Evolutionary conservation across 1,140 invertebrate genomes (phyloP), one percentile per base, ranked within the genome.

Genomic region (Pseudachorutes palmiensis): DNA sequence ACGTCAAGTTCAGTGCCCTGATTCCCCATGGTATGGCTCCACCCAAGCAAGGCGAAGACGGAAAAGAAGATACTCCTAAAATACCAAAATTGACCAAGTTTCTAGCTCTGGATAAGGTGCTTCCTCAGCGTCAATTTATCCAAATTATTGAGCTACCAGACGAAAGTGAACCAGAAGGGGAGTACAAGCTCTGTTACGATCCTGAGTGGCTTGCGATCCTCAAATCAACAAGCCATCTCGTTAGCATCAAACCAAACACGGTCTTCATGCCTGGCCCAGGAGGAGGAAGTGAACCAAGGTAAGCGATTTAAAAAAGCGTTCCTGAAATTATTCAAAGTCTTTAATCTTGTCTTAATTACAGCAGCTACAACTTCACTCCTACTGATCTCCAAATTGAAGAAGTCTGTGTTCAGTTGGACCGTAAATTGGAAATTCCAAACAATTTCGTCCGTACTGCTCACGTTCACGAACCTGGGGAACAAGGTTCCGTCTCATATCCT

Each of bases 31-130:
- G 22, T 29, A 5, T 9, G 36, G 36, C 5, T 41, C 3, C 9
- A 60, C 2, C 24, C 58, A 12, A 14, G 2, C 29, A 9, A 14
- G 26, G 29, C 5, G 29, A 12, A 31, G 59, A n/a, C n/a, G 29
- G 30, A 16, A 36, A 3, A 30, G 59, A 61, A 32, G 55, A 24
- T n/a, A 29, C n/a, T 12, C 3, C 32, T 28, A 28, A 12, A 12
- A 19, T 24, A 45, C 2, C 16, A 32, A 75, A 75, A 66, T 57
- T 69, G 29, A 98, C 95, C 0, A 92, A 90, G 79, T 99, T 99
- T 80, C 79, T 99, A 66, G 93, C 95, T 0, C 78, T 99, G 9
- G 95, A 99, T 77, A 99, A 99, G 81, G 97, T 94, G 80, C 79
- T 98, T 33, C 94, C 94, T 0, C 85, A 84, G 72, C 81, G 92